Evolutionary conservation across 2,113 vertebrate species (phyloP).

Genomic region (Elaphurus davidianus): DNA sequence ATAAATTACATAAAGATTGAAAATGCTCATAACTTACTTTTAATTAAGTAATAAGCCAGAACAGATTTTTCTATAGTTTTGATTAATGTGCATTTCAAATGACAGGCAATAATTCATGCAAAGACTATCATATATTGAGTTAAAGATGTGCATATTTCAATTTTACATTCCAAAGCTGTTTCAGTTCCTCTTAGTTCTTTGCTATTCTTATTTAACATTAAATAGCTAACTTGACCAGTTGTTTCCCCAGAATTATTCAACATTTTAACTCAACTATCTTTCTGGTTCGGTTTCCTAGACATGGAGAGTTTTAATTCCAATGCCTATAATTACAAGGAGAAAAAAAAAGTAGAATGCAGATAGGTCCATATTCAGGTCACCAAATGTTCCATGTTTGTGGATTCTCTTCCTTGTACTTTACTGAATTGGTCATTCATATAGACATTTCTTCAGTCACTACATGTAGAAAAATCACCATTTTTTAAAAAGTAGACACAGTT

Average conservation of each 20-base stretch:
- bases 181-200: constrained; percentile 50
- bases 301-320: not conserved
- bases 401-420: not conserved
- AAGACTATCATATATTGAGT: constrained; percentile 55
- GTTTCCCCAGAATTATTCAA: not conserved
- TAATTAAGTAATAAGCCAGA: constrained; percentile 80
- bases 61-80: constrained; percentile 62
- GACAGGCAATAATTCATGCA: constrained; percentile 73
- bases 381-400: not conserved
- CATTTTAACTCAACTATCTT: not conserved
- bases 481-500: not conserved
- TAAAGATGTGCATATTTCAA: constrained; percentile 45
- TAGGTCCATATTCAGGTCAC: not conserved
- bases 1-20: constrained; percentile 74
- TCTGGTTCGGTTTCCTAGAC: not conserved
- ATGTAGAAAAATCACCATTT: not conserved
- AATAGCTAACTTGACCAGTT: not conserved
- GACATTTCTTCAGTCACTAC: not conserved
- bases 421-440: not conserved
- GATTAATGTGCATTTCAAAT: constrained; percentile 70
- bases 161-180: constrained; percentile 54
- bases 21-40: constrained; percentile 74
- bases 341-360: not conserved
- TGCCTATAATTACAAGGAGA: not conserved
- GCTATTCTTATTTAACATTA: not conserved